Evolutionary conservation across 2,113 vertebrate species (phyloP).

Genomic region (Solea solea): DNA sequence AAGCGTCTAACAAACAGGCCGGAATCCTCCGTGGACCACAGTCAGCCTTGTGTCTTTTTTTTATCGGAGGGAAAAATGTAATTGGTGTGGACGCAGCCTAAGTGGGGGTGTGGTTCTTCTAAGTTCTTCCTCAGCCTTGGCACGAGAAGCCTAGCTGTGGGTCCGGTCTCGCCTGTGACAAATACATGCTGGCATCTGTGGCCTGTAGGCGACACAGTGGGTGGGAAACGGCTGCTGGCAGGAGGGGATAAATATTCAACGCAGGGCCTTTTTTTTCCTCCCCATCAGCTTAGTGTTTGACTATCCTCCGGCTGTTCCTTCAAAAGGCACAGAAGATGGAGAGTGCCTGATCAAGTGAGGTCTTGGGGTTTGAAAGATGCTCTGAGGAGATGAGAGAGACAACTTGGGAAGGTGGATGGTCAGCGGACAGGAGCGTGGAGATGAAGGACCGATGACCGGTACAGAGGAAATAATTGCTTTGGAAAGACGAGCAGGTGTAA

Average conservation of each 20-base stretch:
- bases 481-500: slow-evolving; percentile 12
- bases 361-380: slow-evolving; percentile 33
- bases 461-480: slow-evolving; percentile 21
- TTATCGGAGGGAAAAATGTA: slow-evolving; percentile 20
- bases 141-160: slow-evolving; percentile 28
- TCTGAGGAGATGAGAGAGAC: slow-evolving; percentile 36
- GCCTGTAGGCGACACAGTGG: slow-evolving; percentile 33
- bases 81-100: no score
- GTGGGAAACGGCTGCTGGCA: slow-evolving; percentile 15
- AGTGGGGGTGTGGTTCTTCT: neutral
- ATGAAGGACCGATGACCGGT: neutral
- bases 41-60: slow-evolving; percentile 33
- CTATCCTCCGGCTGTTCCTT: slow-evolving; percentile 41
- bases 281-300: slow-evolving; percentile 16
- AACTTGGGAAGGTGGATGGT: neutral
- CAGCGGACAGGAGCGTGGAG: neutral
- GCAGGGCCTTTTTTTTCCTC: slow-evolving; percentile 16
- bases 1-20: slow-evolving; percentile 14
- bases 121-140: slow-evolving; percentile 12
- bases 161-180: slow-evolving; percentile 40
- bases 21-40: slow-evolving; percentile 5
- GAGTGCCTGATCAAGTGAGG: slow-evolving; percentile 9
- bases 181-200: slow-evolving; percentile 51
- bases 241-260: slow-evolving; percentile 65
- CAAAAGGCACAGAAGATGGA: slow-evolving; percentile 3